Evolutionary conservation across 2,888 invertebrate genomes (phyloP).

Genomic region (Morinoia aosen): DNA sequence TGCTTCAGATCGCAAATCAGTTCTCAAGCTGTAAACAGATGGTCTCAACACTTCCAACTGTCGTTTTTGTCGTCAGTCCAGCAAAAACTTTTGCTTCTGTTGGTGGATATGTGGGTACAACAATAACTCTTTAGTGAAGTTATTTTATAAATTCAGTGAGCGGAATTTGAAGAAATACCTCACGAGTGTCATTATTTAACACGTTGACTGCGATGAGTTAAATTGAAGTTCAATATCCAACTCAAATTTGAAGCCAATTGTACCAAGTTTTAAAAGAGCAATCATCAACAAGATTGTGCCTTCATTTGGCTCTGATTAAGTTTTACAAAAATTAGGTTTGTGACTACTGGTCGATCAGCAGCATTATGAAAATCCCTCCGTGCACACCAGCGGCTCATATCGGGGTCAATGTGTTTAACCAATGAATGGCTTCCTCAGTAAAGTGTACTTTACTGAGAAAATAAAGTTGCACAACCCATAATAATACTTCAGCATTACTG

Average conservation of each 20-base stretch:
- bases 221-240: too few species aligned
- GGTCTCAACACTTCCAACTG: background rate
- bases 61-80: background rate
- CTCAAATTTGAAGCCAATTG: too few species aligned
- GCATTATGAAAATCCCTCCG: too few species aligned
- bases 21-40: background rate
- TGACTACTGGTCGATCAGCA: too few species aligned
- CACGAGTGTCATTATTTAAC: background rate
- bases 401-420: background rate
- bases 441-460: background rate
- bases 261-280: too few species aligned
- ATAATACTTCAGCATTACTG: background rate
- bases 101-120: background rate
- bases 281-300: too few species aligned
- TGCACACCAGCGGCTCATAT: too few species aligned
- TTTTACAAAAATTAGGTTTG: too few species aligned
- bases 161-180: background rate
- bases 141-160: background rate
- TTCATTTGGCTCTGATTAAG: too few species aligned
- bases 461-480: background rate
- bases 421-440: background rate
- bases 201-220: too few species aligned
- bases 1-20: background rate
- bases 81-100: background rate
- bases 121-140: background rate